Base-by-base conservation (phyloP, 1,140 invertebrate genomes). In the Trichomalopsis sarcophagae region DNA sequence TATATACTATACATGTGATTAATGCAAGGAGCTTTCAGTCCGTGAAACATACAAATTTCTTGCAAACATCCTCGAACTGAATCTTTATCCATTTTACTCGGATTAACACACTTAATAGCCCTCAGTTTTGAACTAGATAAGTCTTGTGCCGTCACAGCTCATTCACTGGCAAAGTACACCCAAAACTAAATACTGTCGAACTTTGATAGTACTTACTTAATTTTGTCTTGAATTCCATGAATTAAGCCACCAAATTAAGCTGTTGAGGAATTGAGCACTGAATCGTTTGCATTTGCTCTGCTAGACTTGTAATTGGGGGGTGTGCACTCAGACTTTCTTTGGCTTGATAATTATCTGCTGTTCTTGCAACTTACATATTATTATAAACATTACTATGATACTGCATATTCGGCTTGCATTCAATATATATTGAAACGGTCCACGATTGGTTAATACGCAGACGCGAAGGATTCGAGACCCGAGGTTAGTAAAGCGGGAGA, bases 1-100 rank as follows among this genome's bases (percentile, higher is more conserved):
- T n/a, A n/a, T n/a, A 98, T 40, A 90, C 98, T 97, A 93, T 95
- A 96, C 90, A 99, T 96, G 83, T 95, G 95, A 87, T 99, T 97
- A 73, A 99, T 97, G 87, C 95, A 94, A 86, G 96, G 97, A 74
- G 96, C 95, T 92, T 98, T 97, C 62, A 40, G 94, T 90, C 96
- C 96, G 75, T 96, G 91, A n/a, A 99, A 93, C 85, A 99, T 94
- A 85, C 95, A 94, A 66, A 99, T 97, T 94, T 99, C 99, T 91
- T 99, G 98, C 50, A 97, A 94, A 92, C 97, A 99, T 10, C 97
- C 96, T 87, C 96, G 93, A 0, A 96, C 94, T 73, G 96, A 94
- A 3, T 95, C 92, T 27, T 95, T 94, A 92, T 98, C 96, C 55
- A 96, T 92, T 11, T 87, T 81, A 74, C 77, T 90, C 7, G 93